Conservation (phyloP, 1,140 invertebrate species). For the Dendrolimus punctatus region DNA sequence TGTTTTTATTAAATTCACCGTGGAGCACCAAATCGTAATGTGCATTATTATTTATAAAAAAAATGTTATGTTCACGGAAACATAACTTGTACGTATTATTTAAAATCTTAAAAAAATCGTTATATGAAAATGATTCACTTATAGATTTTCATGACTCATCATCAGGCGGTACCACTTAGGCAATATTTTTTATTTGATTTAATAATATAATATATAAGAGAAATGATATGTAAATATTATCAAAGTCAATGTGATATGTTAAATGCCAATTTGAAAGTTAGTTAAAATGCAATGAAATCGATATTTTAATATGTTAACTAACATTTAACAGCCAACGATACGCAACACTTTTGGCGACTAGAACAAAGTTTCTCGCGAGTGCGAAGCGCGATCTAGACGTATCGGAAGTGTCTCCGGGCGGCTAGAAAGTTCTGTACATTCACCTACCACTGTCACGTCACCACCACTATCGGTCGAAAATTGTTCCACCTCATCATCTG, state of each 20-base stretch:
- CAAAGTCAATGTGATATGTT: slow-evolving; percentile 43
- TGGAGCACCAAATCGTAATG: slow-evolving; percentile 2
- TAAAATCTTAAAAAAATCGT: no score
- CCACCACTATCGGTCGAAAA: slow-evolving; percentile 83
- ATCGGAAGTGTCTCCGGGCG: slow-evolving; percentile 32
- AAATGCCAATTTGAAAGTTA: slow-evolving; percentile 18
- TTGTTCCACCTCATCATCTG: slow-evolving; percentile 85
- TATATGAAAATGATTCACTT: no score
- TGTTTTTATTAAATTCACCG: slow-evolving; percentile 5
- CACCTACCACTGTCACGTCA: slow-evolving; percentile 29
- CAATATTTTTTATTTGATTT: slow-evolving; percentile 4
- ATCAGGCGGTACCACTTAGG: no score
- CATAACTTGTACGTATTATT: no score
- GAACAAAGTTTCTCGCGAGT: slow-evolving; percentile 63
- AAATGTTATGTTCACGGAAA: not conserved
- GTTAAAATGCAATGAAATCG: slow-evolving; percentile 19
- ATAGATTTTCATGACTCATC: no score
- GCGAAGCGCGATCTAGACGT: slow-evolving; percentile 40
- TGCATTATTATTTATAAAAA: slow-evolving; percentile 3
- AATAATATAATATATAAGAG: slow-evolving; percentile 12
- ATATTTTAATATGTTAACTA: slow-evolving; percentile 52
- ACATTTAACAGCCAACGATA: slow-evolving; percentile 42
- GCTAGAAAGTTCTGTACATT: slow-evolving; percentile 48
- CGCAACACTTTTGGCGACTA: slow-evolving; percentile 32
- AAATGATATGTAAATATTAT: slow-evolving; percentile 33